Evolutionary conservation across 2,888 invertebrate genomes (phyloP).

Genomic region (Polydrusus tereticollis): DNA sequence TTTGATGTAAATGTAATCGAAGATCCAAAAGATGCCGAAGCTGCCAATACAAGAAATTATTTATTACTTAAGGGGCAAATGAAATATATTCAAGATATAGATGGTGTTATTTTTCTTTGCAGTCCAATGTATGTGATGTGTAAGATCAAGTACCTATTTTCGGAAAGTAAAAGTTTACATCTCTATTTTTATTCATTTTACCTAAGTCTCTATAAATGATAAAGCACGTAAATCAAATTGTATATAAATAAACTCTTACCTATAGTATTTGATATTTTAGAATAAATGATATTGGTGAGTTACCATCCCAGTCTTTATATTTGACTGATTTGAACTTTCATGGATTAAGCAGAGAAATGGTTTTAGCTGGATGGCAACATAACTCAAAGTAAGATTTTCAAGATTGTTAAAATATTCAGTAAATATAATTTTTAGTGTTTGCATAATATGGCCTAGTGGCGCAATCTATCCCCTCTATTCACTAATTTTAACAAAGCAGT

Average conservation of each 20-base stretch:
- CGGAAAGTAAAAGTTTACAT: too few relatives aligned
- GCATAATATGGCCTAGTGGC: too few relatives aligned
- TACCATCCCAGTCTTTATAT: slow-evolving; percentile 81
- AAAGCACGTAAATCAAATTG: too few relatives aligned
- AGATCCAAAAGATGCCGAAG: slow-evolving; percentile 47
- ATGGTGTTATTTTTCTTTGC: slow-evolving; percentile 87
- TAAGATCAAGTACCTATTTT: too few relatives aligned
- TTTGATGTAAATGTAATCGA: slow-evolving; percentile 46
- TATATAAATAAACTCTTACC: background rate
- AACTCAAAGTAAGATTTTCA: slow-evolving; percentile 71
- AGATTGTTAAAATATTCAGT: too few relatives aligned
- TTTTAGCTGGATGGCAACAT: slow-evolving; percentile 87
- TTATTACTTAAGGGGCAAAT: slow-evolving; percentile 88
- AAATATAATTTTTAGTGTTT: too few relatives aligned
- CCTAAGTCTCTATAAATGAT: background rate
- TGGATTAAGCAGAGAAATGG: slow-evolving; percentile 84
- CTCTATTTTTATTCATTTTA: too few relatives aligned
- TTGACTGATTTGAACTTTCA: slow-evolving; percentile 87
- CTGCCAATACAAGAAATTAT: slow-evolving; percentile 75
- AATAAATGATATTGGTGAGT: slow-evolving; percentile 85
- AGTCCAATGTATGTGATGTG: slow-evolving; percentile 86
- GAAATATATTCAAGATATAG: slow-evolving; percentile 82
- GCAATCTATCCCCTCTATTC: too few relatives aligned
- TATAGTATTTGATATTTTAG: slow-evolving; percentile 67
- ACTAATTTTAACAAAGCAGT: too few relatives aligned